phyloP scores from a whole-genome alignment of 2,888 invertebrate genomes.

The Polyploca ridens region DNA sequence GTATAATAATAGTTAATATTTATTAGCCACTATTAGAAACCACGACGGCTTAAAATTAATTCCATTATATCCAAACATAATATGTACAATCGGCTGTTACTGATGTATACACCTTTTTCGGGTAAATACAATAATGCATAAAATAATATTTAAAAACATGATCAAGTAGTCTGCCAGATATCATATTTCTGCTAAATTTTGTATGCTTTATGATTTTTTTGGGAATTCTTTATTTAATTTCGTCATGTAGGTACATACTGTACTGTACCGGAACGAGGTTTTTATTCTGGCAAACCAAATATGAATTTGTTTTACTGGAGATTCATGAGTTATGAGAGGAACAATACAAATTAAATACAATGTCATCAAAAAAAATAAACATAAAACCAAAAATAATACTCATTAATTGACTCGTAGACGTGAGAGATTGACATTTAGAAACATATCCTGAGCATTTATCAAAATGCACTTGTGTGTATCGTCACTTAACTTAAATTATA shows the following conservation, averaged over 20 bases:
- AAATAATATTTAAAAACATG: not conserved
- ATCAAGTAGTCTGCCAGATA: not conserved
- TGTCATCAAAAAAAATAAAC: too few relatives aligned
- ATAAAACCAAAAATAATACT: not conserved
- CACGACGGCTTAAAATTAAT: constrained; percentile 52
- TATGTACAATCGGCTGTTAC: constrained; percentile 47
- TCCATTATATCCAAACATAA: constrained; percentile 46
- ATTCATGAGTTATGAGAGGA: not conserved
- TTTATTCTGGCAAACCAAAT: not conserved
- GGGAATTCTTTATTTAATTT: too few relatives aligned
- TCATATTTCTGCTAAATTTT: not conserved
- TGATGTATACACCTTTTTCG: constrained; percentile 18
- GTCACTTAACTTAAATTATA: constrained; percentile 24
- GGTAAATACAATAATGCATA: constrained; percentile 17
- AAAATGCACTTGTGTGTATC: constrained; percentile 9
- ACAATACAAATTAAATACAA: not conserved
- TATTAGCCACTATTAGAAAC: constrained; percentile 72
- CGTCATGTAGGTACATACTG: too few relatives aligned
- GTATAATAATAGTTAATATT: constrained; percentile 45
- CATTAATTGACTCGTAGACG: not conserved
- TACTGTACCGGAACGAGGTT: not conserved
- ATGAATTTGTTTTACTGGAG: not conserved
- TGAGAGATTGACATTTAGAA: not conserved
- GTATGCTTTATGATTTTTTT: not conserved
- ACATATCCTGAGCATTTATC: not conserved